These are phyloP conservation scores for Trissolcus basalis DNA, from an alignment of 1,140 invertebrate species.

Conservation along the genomic window DNA sequence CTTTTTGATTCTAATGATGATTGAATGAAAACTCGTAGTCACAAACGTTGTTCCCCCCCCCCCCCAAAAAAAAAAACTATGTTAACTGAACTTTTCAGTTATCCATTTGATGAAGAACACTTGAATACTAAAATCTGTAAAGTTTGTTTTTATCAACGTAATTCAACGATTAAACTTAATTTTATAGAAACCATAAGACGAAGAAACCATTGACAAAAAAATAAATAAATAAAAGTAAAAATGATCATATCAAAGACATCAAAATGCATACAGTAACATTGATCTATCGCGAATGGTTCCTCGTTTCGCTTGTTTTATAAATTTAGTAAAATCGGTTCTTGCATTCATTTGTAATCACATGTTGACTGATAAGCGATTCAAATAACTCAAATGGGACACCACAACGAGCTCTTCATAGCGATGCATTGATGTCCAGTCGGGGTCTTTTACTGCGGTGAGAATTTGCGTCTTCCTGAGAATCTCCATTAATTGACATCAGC, in stretches of 20 bases:
- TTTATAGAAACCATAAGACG: background rate
- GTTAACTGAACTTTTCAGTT: no score
- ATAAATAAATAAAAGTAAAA: background rate
- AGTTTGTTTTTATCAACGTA: no score
- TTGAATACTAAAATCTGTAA: background rate
- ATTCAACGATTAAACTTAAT: no score
- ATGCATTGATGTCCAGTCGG: conserved; percentile 68
- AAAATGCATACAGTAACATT: background rate
- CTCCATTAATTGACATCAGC: conserved; percentile 66
- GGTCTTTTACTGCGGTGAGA: conserved; percentile 72
- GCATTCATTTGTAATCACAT: background rate
- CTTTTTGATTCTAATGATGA: no score
- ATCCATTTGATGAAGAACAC: no score
- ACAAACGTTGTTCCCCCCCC: no score
- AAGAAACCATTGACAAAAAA: no score
- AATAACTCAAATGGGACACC: conserved; percentile 24
- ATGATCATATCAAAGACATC: background rate
- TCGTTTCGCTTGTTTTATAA: background rate
- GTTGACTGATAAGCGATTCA: conserved; percentile 11
- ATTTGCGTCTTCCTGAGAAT: conserved; percentile 68
- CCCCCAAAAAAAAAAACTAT: no score
- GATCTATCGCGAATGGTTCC: background rate
- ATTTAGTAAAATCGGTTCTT: background rate
- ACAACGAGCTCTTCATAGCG: conserved; percentile 60
- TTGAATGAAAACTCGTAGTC: no score